Evolutionary conservation across 2,888 invertebrate species (phyloP).

Genomic region (Teinopalpus imperialis): DNA sequence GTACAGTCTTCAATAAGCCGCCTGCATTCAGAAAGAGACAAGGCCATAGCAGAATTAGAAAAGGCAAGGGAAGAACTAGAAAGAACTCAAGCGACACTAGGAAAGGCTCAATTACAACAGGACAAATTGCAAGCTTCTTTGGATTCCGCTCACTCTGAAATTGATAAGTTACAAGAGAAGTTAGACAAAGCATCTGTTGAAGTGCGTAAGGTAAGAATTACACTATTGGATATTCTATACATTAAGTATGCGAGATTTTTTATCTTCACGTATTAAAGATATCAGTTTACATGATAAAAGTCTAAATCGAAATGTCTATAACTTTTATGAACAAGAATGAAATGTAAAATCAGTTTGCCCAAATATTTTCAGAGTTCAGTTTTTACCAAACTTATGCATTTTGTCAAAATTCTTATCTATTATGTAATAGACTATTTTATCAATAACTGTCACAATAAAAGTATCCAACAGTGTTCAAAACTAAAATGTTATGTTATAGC

Average conservation of each 20-base stretch:
- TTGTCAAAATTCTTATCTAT: no score
- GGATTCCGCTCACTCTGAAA: conserved; percentile 94
- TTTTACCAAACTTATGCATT: no score
- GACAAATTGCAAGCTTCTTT: conserved; percentile 94
- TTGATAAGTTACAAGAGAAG: conserved; percentile 94
- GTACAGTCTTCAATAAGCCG: conserved; percentile 91
- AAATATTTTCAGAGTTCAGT: no score
- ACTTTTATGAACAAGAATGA: no score
- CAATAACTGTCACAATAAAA: no score
- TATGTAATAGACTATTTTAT: no score
- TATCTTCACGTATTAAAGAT: no score
- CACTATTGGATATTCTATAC: no score
- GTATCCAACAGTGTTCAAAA: background rate
- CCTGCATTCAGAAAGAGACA: conserved; percentile 93
- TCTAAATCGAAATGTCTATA: no score
- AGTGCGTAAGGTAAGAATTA: conserved; percentile 90
- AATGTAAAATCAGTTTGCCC: no score
- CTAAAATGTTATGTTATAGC: conserved; percentile 58
- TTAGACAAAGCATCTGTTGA: conserved; percentile 92
- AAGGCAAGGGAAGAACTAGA: conserved; percentile 94
- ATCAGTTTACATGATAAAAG: no score
- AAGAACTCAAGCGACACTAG: conserved; percentile 92
- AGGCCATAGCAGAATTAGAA: conserved; percentile 91
- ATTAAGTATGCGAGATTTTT: no score
- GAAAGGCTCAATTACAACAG: conserved; percentile 94